A percentile compares a stretch with the other conserved stretches of the same genome.
Conservation (phyloP, 2,113 vertebrate genomes). For the Chaenogobius annularis region DNA sequence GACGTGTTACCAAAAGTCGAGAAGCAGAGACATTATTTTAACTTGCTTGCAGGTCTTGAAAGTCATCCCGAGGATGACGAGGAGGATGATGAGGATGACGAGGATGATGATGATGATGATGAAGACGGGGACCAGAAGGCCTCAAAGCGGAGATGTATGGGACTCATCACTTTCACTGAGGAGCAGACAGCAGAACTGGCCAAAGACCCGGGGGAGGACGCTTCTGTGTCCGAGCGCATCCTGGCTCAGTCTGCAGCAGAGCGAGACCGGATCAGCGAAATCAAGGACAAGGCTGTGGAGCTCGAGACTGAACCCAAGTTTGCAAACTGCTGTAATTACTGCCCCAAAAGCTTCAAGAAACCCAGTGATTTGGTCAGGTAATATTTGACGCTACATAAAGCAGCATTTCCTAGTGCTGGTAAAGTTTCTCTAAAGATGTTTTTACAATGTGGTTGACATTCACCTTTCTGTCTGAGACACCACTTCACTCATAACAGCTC, state of each 20-base stretch:
- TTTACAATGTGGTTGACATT: neutral
- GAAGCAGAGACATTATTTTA: neutral
- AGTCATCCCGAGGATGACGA: slow-evolving; percentile 58
- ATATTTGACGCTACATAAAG: slow-evolving; percentile 25
- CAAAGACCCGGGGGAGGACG: slow-evolving; percentile 87
- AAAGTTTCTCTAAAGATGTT: neutral
- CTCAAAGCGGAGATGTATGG: slow-evolving; percentile 82
- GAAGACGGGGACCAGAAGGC: slow-evolving; percentile 79
- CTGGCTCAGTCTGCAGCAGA: slow-evolving; percentile 95
- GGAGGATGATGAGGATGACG: slow-evolving; percentile 26
- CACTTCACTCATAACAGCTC: neutral
- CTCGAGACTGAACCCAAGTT: slow-evolving; percentile 93
- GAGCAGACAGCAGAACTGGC: slow-evolving; percentile 95
- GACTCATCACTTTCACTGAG: slow-evolving; percentile 95
- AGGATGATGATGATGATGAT: slow-evolving; percentile 83
- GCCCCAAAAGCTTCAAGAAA: slow-evolving; percentile 98
- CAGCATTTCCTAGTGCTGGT: neutral
- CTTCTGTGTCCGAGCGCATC: slow-evolving; percentile 93
- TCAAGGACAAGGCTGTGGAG: slow-evolving; percentile 91
- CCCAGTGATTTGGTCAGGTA: slow-evolving; percentile 97
- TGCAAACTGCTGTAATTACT: slow-evolving; percentile 90
- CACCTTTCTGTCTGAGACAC: neutral
- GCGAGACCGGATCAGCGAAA: slow-evolving; percentile 94
- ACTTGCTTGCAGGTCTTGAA: slow-evolving; percentile 66
- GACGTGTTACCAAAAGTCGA: neutral